A percentile compares a stretch with the other conserved stretches of the same genome.
These are phyloP conservation scores for Trileptium ribeirensis DNA, from an alignment of 2,888 invertebrate species.

Conservation along the genomic window DNA sequence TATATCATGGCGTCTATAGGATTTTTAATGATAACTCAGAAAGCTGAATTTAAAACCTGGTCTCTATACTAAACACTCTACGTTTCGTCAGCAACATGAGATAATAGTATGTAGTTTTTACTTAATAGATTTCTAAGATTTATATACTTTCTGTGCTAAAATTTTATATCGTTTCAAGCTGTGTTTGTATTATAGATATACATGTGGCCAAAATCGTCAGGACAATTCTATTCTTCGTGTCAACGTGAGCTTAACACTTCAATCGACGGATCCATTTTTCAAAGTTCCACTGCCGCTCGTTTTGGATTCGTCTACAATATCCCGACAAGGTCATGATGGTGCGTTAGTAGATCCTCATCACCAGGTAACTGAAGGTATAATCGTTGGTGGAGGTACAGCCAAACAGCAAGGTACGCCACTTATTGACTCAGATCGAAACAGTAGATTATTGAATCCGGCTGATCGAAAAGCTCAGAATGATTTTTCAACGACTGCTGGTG, in stretches of 20 bases:
- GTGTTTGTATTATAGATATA: too few relatives aligned
- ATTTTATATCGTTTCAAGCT: too few relatives aligned
- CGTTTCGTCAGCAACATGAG: too few relatives aligned
- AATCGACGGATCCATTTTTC: slow-evolving; percentile 89
- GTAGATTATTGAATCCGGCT: slow-evolving; percentile 13
- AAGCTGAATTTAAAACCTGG: too few relatives aligned
- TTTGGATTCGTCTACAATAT: background rate
- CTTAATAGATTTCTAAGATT: too few relatives aligned
- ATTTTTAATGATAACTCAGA: too few relatives aligned
- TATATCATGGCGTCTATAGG: too few relatives aligned
- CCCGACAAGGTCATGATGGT: background rate
- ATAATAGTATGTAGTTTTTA: too few relatives aligned
- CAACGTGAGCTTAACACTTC: slow-evolving; percentile 83
- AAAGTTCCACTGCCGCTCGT: slow-evolving; percentile 86
- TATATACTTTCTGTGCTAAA: too few relatives aligned
- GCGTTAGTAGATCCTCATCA: too few relatives aligned
- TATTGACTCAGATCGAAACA: background rate
- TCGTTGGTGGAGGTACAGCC: slow-evolving; percentile 20
- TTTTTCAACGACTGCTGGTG: too few relatives aligned
- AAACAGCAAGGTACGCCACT: slow-evolving; percentile 19
- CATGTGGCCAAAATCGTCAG: slow-evolving; percentile 78
- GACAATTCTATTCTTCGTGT: slow-evolving; percentile 92
- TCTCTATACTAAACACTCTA: too few relatives aligned
- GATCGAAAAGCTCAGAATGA: slow-evolving; percentile 17
- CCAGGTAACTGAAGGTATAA: slow-evolving; percentile 1